Base-by-base conservation (phyloP, 2,797 vertebrate genomes). In the Pipistrellus kuhlii region DNA sequence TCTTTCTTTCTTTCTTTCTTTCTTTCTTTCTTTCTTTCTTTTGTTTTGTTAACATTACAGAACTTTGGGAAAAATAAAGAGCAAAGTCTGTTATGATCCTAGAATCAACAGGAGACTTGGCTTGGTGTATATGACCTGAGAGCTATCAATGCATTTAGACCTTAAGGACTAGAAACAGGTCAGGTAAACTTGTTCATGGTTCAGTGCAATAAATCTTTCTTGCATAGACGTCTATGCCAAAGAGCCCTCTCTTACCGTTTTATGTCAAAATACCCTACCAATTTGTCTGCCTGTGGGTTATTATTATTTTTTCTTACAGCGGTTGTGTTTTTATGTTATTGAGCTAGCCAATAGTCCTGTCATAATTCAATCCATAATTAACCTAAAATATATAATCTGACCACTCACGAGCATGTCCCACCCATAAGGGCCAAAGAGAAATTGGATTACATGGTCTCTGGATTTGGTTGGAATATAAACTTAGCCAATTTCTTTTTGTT, bases 21-120 rank as follows among this genome's bases (percentile, higher is more conserved):
- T 21, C 53, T 48, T 12, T 7, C 15, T 20, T 81, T 2, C 21
- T 17, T 44, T 44, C 41, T 44, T 44, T 9, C 8, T 44, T 44
- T 44, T 44, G 6, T 44, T 44, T 10, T 44, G 7, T 44, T 8
- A 44, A 5, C 90, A 32, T 76, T 76, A 44, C 51, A 17, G 59
- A 92, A 18, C 88, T 90, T 89, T 72, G 27, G 75, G 30, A 87
- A 55, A 94, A 93, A 83, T 69, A 83, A 95, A 90, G 41, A 66
- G 32, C 27, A 51, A 84, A 69, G 13, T 85, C 46, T 94, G 0
- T 75, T 53, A 57, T 53, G 68, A 62, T 25, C 73, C 62, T 91
- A 62, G 78, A 75, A 20, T 85, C 8, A 75, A 64, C 20, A 88
- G 44, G 73, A 62, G 88, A 78, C 62, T 93, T 66, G 38, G 27